Evolutionary conservation across 2,797 vertebrate genomes (phyloP).

Genomic region (Anolis apletophallus): DNA sequence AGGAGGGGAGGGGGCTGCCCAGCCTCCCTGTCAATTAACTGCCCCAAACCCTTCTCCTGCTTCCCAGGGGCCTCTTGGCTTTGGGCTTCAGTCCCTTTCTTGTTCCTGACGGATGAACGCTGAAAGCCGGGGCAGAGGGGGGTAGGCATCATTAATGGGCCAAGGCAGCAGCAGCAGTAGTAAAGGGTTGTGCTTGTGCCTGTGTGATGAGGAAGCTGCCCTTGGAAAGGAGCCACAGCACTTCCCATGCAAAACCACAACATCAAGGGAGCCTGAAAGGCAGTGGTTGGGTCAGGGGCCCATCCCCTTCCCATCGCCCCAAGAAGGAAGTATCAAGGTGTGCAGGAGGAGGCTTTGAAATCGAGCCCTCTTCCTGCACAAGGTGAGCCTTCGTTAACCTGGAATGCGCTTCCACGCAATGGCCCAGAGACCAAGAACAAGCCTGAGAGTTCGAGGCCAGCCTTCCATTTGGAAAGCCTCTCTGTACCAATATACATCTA

Average conservation of each 20-base stretch:
- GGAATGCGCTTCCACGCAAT: neutral
- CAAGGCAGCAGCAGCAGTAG: too few species aligned
- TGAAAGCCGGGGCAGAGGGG: neutral
- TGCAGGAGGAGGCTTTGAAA: neutral
- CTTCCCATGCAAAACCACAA: neutral
- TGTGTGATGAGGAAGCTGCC: neutral
- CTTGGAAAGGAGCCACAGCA: neutral
- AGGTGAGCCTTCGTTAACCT: neutral
- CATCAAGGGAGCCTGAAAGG: too few species aligned
- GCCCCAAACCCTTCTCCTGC: neutral
- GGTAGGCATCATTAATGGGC: neutral
- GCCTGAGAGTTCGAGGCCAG: neutral
- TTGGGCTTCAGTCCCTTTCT: neutral
- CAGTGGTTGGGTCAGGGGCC: too few species aligned
- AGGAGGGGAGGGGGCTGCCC: neutral
- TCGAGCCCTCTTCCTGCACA: too few species aligned
- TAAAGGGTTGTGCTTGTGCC: too few species aligned
- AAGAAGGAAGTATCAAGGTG: neutral
- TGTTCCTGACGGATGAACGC: neutral
- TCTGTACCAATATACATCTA: too few species aligned
- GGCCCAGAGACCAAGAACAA: neutral
- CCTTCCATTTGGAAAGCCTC: too few species aligned
- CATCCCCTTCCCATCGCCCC: neutral
- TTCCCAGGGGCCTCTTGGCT: neutral
- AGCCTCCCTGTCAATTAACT: conserved; percentile 15